Conservation (phyloP, 2,113 vertebrate genomes). For the Marcusenius ussheri region DNA sequence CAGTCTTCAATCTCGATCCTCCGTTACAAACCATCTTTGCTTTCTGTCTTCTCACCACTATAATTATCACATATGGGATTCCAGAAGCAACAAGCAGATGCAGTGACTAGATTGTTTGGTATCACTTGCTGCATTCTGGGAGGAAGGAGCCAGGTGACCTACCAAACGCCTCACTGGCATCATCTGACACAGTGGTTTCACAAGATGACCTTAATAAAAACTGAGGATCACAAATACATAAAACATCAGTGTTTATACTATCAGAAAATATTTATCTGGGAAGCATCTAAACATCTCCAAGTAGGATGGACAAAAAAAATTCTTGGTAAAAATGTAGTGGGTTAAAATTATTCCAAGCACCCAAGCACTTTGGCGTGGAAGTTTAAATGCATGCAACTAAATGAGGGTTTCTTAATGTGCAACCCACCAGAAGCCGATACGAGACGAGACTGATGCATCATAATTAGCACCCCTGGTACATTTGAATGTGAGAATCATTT, state of each 20-base stretch:
- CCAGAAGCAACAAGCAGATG: neutral
- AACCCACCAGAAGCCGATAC: neutral
- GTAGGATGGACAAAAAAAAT: neutral
- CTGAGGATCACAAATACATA: neutral
- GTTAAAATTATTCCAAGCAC: neutral
- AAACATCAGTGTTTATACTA: neutral
- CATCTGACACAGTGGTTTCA: neutral
- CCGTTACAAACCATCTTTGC: neutral
- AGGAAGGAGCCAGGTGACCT: neutral
- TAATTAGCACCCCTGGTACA: neutral
- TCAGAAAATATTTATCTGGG: neutral
- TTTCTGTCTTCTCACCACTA: slow-evolving; percentile 37
- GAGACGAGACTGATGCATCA: neutral
- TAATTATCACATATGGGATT: neutral
- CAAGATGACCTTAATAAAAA: neutral
- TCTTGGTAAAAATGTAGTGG: neutral
- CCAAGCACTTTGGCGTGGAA: neutral
- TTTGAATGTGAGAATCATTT: neutral
- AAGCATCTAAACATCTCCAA: neutral
- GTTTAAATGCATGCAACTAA: neutral
- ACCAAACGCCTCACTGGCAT: neutral
- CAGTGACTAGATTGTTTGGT: neutral
- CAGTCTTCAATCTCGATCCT: neutral
- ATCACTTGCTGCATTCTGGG: neutral
- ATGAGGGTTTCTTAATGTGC: neutral